Conservation (phyloP, 2,113 vertebrate species). For the Triplophysa dalaica region DNA sequence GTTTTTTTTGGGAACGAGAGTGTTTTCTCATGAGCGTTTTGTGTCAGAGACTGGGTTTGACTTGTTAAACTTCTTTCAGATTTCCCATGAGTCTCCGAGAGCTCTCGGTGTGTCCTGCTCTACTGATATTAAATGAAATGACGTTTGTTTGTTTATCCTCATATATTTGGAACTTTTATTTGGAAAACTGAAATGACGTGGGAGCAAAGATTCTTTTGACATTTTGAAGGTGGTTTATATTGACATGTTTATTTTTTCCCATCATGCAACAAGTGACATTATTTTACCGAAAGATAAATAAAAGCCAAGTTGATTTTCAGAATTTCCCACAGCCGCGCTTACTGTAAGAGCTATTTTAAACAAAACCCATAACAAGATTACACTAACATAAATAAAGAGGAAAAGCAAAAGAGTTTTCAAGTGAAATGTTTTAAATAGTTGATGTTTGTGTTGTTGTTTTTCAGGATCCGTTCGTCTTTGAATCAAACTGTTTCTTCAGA, state of each 20-base stretch:
- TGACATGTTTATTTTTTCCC: conserved; percentile 33
- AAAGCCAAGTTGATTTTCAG: conserved; percentile 23
- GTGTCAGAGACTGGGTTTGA: conserved; percentile 52
- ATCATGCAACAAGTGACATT: not conserved
- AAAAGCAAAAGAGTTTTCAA: not conserved
- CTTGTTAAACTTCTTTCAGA: conserved; percentile 40
- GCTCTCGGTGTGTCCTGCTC: conserved; percentile 21
- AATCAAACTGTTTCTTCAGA: conserved; percentile 91
- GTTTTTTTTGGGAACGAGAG: conserved; percentile 52
- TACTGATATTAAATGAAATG: conserved; percentile 13
- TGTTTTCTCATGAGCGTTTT: conserved; percentile 48
- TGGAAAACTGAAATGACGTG: conserved; percentile 2
- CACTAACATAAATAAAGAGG: not conserved
- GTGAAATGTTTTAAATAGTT: not conserved
- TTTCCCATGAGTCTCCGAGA: conserved; percentile 43
- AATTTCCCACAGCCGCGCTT: conserved; percentile 38
- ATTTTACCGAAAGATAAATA: conserved; percentile 9
- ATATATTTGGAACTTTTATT: conserved; percentile 17
- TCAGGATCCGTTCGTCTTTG: conserved; percentile 93
- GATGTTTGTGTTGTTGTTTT: conserved; percentile 6
- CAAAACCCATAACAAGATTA: not conserved
- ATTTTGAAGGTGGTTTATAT: conserved; percentile 37
- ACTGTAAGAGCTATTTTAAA: not conserved
- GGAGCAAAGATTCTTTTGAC: not conserved
- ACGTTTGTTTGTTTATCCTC: conserved; percentile 37